Conservation (phyloP, 2,797 vertebrate genomes). For the Valencia hispanica region DNA sequence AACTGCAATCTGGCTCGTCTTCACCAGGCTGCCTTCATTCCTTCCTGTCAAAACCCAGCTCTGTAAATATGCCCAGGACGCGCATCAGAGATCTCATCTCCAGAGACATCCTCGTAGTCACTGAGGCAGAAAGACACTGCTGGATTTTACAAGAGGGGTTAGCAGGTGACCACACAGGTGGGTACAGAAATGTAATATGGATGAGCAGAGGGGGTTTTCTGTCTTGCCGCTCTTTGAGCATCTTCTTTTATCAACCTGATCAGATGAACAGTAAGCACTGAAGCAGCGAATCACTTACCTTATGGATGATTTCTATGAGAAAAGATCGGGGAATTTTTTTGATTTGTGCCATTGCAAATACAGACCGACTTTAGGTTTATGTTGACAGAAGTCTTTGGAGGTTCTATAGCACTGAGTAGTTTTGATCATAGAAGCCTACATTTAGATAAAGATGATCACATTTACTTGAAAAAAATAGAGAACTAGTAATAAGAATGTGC, state of each 20-base stretch:
- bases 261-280: slow-evolving; percentile 45
- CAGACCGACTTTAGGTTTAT: slow-evolving; percentile 4
- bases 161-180: slow-evolving; percentile 65
- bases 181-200: slow-evolving; percentile 60
- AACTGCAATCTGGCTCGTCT: slow-evolving; percentile 22
- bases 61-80: slow-evolving; percentile 59
- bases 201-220: slow-evolving; percentile 62
- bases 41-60: slow-evolving; percentile 42
- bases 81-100: slow-evolving; percentile 69
- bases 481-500: no score
- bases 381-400: not conserved
- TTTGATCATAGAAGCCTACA: no score
- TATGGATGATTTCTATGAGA: slow-evolving; percentile 19
- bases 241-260: slow-evolving; percentile 59
- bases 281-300: slow-evolving; percentile 31
- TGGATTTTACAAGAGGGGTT: slow-evolving; percentile 68
- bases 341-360: slow-evolving; percentile 5
- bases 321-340: slow-evolving; percentile 10
- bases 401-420: not conserved
- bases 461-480: no score
- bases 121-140: slow-evolving; percentile 51
- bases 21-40: slow-evolving; percentile 14
- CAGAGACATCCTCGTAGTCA: slow-evolving; percentile 42
- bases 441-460: no score
- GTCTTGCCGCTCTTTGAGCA: slow-evolving; percentile 48